Conservation (phyloP, 2,888 invertebrate species). For the Spodoptera exigua region DNA sequence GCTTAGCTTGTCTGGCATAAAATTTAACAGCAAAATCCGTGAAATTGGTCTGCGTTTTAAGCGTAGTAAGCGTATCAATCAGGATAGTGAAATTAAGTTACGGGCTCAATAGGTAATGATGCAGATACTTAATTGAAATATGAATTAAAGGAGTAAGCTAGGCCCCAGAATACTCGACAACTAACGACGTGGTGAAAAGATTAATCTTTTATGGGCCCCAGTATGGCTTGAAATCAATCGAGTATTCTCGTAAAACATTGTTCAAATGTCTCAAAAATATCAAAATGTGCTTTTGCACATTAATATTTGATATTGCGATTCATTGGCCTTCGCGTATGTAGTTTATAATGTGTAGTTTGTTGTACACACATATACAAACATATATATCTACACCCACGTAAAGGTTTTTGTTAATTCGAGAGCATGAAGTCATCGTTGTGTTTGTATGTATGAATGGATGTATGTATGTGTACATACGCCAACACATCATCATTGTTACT, state of each 20-base stretch:
- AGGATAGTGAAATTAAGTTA: too few species aligned
- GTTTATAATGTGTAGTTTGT: constrained; percentile 28
- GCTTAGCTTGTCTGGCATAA: constrained; percentile 10
- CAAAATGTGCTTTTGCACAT: constrained; percentile 40
- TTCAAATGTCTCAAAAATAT: too few species aligned
- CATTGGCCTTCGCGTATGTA: constrained; percentile 52
- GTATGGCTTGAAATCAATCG: too few species aligned
- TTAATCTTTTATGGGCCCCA: too few species aligned
- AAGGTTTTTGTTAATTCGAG: constrained; percentile 49
- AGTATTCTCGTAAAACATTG: too few species aligned
- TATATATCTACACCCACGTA: constrained; percentile 35
- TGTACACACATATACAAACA: constrained; percentile 34
- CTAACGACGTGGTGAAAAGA: too few species aligned
- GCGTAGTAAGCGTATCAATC: too few species aligned
- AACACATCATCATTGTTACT: constrained; percentile 51
- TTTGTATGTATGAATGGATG: constrained; percentile 17
- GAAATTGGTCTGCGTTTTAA: background rate
- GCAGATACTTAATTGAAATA: too few species aligned
- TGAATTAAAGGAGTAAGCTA: too few species aligned
- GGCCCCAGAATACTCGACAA: too few species aligned
- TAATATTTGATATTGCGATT: constrained; percentile 54
- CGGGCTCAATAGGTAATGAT: too few species aligned
- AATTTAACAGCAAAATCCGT: constrained; percentile 10
- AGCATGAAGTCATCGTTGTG: constrained; percentile 57
- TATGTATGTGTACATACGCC: constrained; percentile 29